Base-by-base conservation (phyloP, 30 jellyfish, hydroid and myxozoan genomes). In the Hydractinia echinata region DNA sequence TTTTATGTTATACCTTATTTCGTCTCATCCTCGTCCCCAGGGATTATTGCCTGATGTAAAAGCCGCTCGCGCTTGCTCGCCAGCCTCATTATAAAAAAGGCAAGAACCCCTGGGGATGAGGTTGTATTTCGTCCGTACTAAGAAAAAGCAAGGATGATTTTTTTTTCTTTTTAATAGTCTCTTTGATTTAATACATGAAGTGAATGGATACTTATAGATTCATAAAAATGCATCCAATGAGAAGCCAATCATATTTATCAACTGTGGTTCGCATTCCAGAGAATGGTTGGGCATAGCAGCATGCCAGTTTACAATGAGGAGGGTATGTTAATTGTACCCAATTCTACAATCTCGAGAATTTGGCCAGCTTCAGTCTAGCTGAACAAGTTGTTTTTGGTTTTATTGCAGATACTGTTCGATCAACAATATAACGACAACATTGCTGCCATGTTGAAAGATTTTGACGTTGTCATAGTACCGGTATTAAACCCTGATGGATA, bases 401-500 rank as follows among this genome's bases (percentile, higher is more conserved):
- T 72, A 1, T 86, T 83, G 5, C 67, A 93, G 99, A n/a, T 93
- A 70, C 55, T 89, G 19, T 87, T 93, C 82, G 76, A 88, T 81
- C 76, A 71, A 15, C 74, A 85, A 49, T 85, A 87, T 56, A 96
- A 93, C 44, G 84, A 77, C 48, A 87, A 84, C 44, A 79, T 93
- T 21, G 79, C 79, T 51, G 48, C 62, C 10, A 72, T 93, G 55
- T 72, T 89, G 55, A 76, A 82, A 55, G 52, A 87, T 66, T 87
- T 87, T 61, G 96, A 85, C 51, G 85, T 93, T 20, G 64, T 82
- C 11, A 78, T 93, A 67, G 66, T 83, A 3, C 99, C 99, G 6
- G 56, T 84, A 20, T 44, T 79, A 18, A 93, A 93, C 69, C 95
- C 99, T 15, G 99, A 93, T 87, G 99, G 99, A 0, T 93, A 93